phyloP scores from a whole-genome alignment of 2,888 invertebrate genomes.

The Notodonta dromedarius region DNA sequence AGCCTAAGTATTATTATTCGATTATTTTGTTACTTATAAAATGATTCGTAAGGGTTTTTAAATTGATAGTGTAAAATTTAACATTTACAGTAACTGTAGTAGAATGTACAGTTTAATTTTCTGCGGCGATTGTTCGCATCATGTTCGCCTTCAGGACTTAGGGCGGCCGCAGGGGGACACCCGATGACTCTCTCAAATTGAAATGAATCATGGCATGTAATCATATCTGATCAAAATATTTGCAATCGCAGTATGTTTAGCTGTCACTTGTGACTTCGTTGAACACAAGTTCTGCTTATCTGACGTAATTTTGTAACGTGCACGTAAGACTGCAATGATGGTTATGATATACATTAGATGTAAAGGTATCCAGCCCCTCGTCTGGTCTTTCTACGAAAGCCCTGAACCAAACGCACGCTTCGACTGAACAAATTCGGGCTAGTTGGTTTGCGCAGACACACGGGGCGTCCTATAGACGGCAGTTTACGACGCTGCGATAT shows the following conservation, averaged over 20 bases:
- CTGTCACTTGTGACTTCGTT: slow-evolving; percentile 18
- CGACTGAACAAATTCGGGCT: slow-evolving; percentile 25
- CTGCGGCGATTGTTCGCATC: slow-evolving; percentile 19
- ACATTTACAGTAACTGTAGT: slow-evolving; percentile 35
- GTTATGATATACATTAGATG: slow-evolving; percentile 24
- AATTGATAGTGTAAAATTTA: slow-evolving; percentile 43
- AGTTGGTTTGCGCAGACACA: slow-evolving; percentile 17
- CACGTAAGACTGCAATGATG: slow-evolving; percentile 40
- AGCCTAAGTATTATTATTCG: slow-evolving; percentile 72
- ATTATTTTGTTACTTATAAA: slow-evolving; percentile 44
- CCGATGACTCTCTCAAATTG: slow-evolving; percentile 24
- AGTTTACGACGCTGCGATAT: background rate
- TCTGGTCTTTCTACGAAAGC: slow-evolving; percentile 36
- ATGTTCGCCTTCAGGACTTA: slow-evolving; percentile 20
- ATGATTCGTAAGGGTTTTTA: slow-evolving; percentile 46
- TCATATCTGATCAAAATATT: slow-evolving; percentile 9
- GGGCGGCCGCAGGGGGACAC: slow-evolving; percentile 36
- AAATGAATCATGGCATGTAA: slow-evolving; percentile 13
- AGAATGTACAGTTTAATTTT: slow-evolving; percentile 22
- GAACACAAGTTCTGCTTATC: slow-evolving; percentile 22
- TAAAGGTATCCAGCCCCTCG: slow-evolving; percentile 21
- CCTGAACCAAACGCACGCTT: slow-evolving; percentile 26
- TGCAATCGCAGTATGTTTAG: slow-evolving; percentile 16
- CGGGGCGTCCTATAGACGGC: background rate
- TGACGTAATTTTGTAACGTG: slow-evolving; percentile 18